Evolutionary conservation across 2,113 vertebrate species (phyloP), one percentile per base, ranked within the genome.

Genomic region (Urocitellus parryii): DNA sequence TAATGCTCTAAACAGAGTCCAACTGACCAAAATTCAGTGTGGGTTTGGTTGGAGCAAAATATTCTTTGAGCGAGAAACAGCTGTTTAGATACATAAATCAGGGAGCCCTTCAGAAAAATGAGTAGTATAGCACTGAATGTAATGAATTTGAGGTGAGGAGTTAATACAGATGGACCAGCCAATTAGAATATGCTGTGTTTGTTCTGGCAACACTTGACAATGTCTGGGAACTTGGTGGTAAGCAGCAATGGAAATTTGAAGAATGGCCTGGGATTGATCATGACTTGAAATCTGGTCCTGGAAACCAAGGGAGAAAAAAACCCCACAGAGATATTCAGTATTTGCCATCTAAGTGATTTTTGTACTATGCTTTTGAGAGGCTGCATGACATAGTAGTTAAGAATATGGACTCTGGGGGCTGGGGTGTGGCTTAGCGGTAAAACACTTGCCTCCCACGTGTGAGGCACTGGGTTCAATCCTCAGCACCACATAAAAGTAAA

Each of bases 141-240:
- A 65, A 94, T 90, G 37, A 86, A 84, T 14, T 65, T 42, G 3
- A 90, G 29, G 42, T 37, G 10, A 93, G 68, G 20, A 87, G 18
- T 95, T 45, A 80, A 95, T 29, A 63, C 11, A 80, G 16, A 67
- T 73, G 14, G 10, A 80, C 42, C n/a, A 74, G 32, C 4, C 27
- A 61, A 76, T 95, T 88, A 90, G 17, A 95, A 87, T 80, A 61
- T 5, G 79, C 34, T 76, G 17, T 45, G 61, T 91, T 96, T 89
- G 1, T 89, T 90, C 34, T 73, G 34, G 27, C 27, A 94, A 61
- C n/a, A 82, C 22, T 17, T 53, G 63, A 74, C 13, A 92, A 39
- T 95, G 14, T 82, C 61, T 34, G 92, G 27, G 8, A 92, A 80
- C 51, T 80, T 42, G 27, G 2, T 88, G 22, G 9, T 68, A 85